Conservation (phyloP, 2,797 vertebrate species). For the Aplochiton taeniatus region DNA sequence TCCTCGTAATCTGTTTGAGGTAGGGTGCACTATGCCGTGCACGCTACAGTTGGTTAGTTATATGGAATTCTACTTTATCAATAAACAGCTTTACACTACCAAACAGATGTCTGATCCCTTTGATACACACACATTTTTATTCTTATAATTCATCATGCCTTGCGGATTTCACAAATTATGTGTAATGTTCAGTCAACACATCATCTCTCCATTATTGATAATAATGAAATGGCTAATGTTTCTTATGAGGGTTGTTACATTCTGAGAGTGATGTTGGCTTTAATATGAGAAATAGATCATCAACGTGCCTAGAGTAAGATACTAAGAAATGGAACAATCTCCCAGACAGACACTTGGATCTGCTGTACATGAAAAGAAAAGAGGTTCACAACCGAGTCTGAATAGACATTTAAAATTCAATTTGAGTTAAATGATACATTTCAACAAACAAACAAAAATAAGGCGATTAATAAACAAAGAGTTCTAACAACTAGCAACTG, state of each 20-base stretch:
- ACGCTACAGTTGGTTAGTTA: neutral
- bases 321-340: no score
- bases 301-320: no score
- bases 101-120: conserved; percentile 2
- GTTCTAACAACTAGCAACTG: conserved; percentile 20
- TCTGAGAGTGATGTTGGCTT: neutral
- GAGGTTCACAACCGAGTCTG: neutral
- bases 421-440: conserved; percentile 18
- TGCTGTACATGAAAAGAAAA: neutral
- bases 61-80: neutral
- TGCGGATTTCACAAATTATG: neutral
- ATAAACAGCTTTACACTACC: neutral
- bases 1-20: neutral
- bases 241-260: neutral
- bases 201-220: no score
- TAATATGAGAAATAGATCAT: neutral
- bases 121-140: no score
- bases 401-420: conserved; percentile 14
- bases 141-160: no score
- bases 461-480: conserved; percentile 16
- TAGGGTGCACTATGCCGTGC: neutral
- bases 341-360: no score
- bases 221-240: neutral
- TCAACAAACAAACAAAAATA: conserved; percentile 18
- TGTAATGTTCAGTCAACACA: no score